Conservation (phyloP, 2,888 invertebrate genomes). For the Athalia rosae region DNA sequence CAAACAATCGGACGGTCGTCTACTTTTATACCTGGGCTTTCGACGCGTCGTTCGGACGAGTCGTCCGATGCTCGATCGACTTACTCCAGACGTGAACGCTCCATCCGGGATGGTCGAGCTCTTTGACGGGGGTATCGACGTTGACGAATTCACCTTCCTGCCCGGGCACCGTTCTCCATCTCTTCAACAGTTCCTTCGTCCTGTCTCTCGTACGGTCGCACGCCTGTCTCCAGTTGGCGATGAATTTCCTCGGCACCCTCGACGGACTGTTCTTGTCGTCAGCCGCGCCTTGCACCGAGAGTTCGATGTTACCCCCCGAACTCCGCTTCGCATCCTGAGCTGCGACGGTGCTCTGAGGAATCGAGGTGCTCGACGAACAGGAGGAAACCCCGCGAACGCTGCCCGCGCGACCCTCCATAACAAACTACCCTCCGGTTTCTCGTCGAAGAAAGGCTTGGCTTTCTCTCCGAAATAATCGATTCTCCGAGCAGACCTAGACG, state of each 20-base stretch:
- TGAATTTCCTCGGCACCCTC: constrained; percentile 82
- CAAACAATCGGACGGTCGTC: not conserved
- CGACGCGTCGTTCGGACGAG: not conserved
- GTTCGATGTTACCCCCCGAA: constrained; percentile 56
- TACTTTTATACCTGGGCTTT: not conserved
- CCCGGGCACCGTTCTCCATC: constrained; percentile 82
- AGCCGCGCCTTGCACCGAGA: constrained; percentile 43
- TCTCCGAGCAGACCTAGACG: constrained; percentile 47
- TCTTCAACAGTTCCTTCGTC: constrained; percentile 83
- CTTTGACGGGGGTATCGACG: constrained; percentile 46
- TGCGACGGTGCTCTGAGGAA: constrained; percentile 34
- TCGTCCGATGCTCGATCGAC: constrained; percentile 60
- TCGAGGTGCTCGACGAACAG: constrained; percentile 50
- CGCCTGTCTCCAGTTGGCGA: constrained; percentile 84
- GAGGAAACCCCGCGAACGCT: constrained; percentile 62
- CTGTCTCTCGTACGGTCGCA: constrained; percentile 85
- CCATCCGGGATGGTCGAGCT: constrained; percentile 77
- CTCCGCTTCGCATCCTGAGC: constrained; percentile 50
- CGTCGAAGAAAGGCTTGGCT: constrained; percentile 38
- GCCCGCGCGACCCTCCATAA: constrained; percentile 60
- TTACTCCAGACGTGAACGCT: constrained; percentile 87
- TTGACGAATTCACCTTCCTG: constrained; percentile 71
- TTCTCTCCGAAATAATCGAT: constrained; percentile 61
- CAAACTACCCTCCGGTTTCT: constrained; percentile 50
- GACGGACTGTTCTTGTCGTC: constrained; percentile 66